These are phyloP conservation scores for Porites cylindrica DNA, from an alignment of 92 coral and sea anemone species.

Conservation along the genomic window DNA sequence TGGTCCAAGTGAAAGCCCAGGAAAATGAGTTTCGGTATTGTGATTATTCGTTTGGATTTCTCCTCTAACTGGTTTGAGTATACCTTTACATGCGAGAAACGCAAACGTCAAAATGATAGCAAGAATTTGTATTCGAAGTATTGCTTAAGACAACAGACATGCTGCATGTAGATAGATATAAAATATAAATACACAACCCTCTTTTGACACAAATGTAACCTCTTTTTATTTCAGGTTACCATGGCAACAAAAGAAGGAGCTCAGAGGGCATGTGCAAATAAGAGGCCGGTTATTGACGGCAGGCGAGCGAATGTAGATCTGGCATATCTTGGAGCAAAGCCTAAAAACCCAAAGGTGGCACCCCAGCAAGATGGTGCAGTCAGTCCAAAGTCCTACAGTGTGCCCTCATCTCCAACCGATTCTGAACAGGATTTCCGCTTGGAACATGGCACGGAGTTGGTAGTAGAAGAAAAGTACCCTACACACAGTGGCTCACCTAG, in stretches of 20 bases:
- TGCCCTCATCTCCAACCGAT: constrained; percentile 20
- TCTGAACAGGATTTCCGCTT: not conserved
- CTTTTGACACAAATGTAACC: no score
- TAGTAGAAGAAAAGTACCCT: not conserved
- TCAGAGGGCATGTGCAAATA: constrained; percentile 86
- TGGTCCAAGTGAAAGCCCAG: no score
- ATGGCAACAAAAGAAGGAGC: constrained; percentile 89
- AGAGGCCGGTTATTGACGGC: constrained; percentile 94
- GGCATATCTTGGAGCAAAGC: constrained; percentile 96
- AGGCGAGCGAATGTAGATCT: constrained; percentile 93
- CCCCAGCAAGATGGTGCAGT: constrained; percentile 16
- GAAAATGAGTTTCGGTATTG: no score
- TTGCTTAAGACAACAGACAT: not conserved
- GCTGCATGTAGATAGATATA: not conserved
- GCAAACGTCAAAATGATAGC: no score
- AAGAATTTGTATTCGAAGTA: no score
- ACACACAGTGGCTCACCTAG: not conserved
- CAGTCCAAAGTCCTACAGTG: constrained; percentile 5
- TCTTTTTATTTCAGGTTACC: constrained; percentile 53
- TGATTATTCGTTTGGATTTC: no score
- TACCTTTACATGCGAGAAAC: no score
- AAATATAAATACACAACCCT: no score
- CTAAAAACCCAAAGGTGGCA: constrained; percentile 61
- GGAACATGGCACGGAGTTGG: constrained; percentile 16
- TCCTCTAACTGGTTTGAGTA: no score